Evolutionary conservation across 2,888 invertebrate genomes (phyloP).

Genomic region (Tryphoninae sp.): DNA sequence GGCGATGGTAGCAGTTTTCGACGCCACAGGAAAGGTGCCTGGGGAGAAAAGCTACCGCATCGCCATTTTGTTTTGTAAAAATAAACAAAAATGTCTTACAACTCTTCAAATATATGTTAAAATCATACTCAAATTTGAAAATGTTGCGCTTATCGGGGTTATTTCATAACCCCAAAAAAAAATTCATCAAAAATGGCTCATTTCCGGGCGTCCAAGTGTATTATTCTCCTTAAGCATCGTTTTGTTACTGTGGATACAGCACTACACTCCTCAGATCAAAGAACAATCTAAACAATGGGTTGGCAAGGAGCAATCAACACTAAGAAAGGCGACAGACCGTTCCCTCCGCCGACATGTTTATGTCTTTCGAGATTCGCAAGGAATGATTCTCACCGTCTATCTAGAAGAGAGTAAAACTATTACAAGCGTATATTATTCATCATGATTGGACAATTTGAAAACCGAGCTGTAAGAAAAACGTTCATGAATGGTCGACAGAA

Average conservation of each 20-base stretch:
- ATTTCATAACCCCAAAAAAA: neutral
- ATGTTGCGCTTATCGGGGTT: neutral
- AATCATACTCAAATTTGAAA: neutral
- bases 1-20: too few species aligned
- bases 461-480: conserved; percentile 66
- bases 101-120: neutral
- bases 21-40: too few species aligned
- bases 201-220: too few species aligned
- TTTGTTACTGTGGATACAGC: conserved; percentile 74
- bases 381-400: conserved; percentile 71
- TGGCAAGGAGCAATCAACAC: neutral
- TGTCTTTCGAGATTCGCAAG: conserved; percentile 74
- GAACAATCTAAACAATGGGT: conserved; percentile 57
- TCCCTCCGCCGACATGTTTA: conserved; percentile 45
- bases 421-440: conserved; percentile 64
- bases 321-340: conserved; percentile 52
- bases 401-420: conserved; percentile 68
- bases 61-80: too few species aligned
- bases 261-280: conserved; percentile 72
- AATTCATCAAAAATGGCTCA: neutral
- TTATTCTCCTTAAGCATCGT: conserved; percentile 59
- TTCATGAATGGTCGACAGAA: conserved; percentile 54
- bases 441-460: conserved; percentile 66
- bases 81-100: neutral
- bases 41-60: too few species aligned